Evolutionary conservation across 2,797 vertebrate species (phyloP), one percentile per base, ranked within the genome.

Genomic region (Euthynnus affinis): DNA sequence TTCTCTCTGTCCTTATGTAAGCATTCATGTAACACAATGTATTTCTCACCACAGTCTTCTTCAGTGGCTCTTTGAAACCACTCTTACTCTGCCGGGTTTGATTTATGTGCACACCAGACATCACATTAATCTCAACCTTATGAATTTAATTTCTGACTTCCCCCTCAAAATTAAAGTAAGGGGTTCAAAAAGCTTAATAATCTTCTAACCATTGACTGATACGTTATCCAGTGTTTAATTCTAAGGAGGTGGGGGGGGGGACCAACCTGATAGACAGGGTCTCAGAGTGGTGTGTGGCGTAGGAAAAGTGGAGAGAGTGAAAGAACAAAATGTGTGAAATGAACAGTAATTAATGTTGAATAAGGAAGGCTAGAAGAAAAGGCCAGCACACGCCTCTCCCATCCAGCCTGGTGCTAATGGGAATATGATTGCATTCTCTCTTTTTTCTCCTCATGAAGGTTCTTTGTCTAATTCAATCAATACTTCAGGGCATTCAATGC

Each of bases 381-480:
- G 83, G 79, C 86, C 89, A 77, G 86, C 67, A 64, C 71, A 34
- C 73, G 55, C 73, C 81, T 82, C 82, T 85, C 76, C 82, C 84
- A 87, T 81, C 84, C 89, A 88, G 88, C 76, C 82, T 72, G 78
- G 61, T 76, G 65, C 89, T 94, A 94, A 95, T 94, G 92, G 89
- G 91, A 95, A 94, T 94, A 94, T 92, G 93, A 95, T 93, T 94
- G 92, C 91, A 90, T 94, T 94, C 90, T 87, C 74, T 82, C 82
- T 89, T 84, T 93, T 90, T 84, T 79, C 84, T 87, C 85, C 88
- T 90, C 89, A 71, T 78, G 88, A 91, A 91, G 81, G 82, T 92
- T 92, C 93, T 94, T 95, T 94, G 94, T 94, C 89, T 94, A 93
- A 93, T 94, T 93, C 89, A 93, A 90, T 94, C 93, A 93, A 93